phyloP scores from a whole-genome alignment of 1,140 invertebrate species.

The Trichomalopsis sarcophagae region DNA sequence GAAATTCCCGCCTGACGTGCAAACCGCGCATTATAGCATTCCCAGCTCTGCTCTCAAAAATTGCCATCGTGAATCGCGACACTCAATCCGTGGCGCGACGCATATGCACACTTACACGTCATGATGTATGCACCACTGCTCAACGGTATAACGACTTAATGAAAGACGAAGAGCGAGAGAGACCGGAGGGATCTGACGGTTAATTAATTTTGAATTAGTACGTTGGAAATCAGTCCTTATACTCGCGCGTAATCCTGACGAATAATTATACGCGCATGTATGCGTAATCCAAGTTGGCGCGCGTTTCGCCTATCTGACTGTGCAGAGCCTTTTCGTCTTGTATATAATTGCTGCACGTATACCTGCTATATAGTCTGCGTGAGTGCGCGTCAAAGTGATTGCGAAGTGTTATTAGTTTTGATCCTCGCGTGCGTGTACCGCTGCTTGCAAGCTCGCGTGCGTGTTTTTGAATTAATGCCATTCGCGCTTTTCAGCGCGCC shows the following conservation, averaged over 20 bases:
- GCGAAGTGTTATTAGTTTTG: slow-evolving; percentile 37
- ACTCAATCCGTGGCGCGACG: no score
- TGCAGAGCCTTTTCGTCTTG: background rate
- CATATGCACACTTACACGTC: background rate
- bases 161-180: background rate
- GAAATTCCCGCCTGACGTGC: background rate
- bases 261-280: background rate
- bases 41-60: background rate
- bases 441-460: background rate
- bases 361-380: background rate
- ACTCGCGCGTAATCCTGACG: background rate
- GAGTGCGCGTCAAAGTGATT: slow-evolving; percentile 32
- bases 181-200: background rate
- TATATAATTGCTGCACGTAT: slow-evolving; percentile 20
- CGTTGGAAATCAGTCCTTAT: slow-evolving; percentile 16
- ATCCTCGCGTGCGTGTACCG: background rate
- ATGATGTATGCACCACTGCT: background rate
- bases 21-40: background rate
- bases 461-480: slow-evolving; percentile 2
- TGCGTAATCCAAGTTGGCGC: slow-evolving; percentile 10
- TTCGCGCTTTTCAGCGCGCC: background rate
- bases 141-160: background rate
- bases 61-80: background rate
- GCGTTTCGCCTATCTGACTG: background rate
- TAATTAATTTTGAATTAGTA: slow-evolving; percentile 18